phyloP scores from a whole-genome alignment of 2,888 invertebrate genomes.

The Parnassius mnemosyne region DNA sequence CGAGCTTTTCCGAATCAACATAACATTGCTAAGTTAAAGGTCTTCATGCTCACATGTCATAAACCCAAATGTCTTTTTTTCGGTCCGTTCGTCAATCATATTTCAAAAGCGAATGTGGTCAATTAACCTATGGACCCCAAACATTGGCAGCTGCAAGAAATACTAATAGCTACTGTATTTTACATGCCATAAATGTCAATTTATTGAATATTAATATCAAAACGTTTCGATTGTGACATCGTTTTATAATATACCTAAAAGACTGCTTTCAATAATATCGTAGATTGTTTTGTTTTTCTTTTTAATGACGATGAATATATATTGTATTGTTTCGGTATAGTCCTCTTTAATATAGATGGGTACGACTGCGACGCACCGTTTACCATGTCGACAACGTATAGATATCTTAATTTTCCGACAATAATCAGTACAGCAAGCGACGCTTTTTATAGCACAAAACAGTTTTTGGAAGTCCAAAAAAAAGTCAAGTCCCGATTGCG shows the following conservation, averaged over 20 bases:
- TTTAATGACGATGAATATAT: too few relatives aligned
- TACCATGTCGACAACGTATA: too few relatives aligned
- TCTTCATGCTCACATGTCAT: not conserved
- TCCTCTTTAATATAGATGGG: too few relatives aligned
- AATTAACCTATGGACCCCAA: constrained; percentile 18
- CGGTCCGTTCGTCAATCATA: constrained; percentile 11
- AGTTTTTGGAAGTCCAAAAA: too few relatives aligned
- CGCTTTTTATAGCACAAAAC: too few relatives aligned
- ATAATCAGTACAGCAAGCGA: too few relatives aligned
- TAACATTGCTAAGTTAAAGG: constrained; percentile 3
- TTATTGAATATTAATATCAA: constrained; percentile 3
- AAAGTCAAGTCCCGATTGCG: too few relatives aligned
- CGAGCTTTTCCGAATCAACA: not conserved
- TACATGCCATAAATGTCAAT: constrained; percentile 10
- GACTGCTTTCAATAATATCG: too few relatives aligned
- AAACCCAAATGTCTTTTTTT: constrained; percentile 5
- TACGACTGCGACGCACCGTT: too few relatives aligned
- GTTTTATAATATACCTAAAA: not conserved
- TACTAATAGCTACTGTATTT: constrained; percentile 13
- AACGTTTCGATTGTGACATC: constrained; percentile 13
- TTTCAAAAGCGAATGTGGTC: constrained; percentile 16
- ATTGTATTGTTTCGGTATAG: too few relatives aligned
- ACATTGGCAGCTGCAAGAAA: not conserved
- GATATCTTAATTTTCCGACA: too few relatives aligned
- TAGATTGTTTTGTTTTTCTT: too few relatives aligned